Conservation (phyloP, 2,113 vertebrate genomes). For the Hemiprocne comata region DNA sequence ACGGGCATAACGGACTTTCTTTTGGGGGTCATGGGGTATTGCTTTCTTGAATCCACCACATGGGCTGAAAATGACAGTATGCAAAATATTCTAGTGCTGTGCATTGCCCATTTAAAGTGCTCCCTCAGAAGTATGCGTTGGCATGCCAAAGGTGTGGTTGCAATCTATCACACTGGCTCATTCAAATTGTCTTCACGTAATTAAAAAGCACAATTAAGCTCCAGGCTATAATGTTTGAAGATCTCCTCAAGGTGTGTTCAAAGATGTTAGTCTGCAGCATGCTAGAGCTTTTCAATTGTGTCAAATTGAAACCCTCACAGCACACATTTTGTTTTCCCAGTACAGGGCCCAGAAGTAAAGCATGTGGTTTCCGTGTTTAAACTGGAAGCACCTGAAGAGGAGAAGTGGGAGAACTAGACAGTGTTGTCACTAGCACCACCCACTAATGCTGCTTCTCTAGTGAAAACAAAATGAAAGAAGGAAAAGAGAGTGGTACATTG, state of each 20-base stretch:
- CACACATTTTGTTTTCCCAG: background rate
- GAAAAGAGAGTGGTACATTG: background rate
- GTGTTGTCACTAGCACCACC: background rate
- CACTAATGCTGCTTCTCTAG: background rate
- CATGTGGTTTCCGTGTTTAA: background rate
- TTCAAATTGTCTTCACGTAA: constrained; percentile 42
- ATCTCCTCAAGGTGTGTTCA: constrained; percentile 20
- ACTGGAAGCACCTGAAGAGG: background rate
- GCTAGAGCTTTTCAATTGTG: background rate
- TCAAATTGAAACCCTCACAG: background rate
- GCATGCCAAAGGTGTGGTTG: constrained; percentile 51
- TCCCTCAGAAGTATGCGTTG: background rate
- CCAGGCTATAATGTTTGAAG: constrained; percentile 34
- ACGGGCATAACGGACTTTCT: background rate
- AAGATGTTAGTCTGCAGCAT: background rate
- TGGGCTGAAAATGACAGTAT: background rate
- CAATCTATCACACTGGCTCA: constrained; percentile 35
- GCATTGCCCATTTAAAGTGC: background rate
- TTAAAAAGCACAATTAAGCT: constrained; percentile 45
- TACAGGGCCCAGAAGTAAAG: background rate
- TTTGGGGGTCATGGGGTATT: background rate
- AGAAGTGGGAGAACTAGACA: background rate
- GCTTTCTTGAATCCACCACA: background rate
- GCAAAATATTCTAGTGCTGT: background rate
- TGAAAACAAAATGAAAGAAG: background rate